Base-by-base conservation (phyloP, 2,113 vertebrate genomes). In the Alaudala cheleensis region DNA sequence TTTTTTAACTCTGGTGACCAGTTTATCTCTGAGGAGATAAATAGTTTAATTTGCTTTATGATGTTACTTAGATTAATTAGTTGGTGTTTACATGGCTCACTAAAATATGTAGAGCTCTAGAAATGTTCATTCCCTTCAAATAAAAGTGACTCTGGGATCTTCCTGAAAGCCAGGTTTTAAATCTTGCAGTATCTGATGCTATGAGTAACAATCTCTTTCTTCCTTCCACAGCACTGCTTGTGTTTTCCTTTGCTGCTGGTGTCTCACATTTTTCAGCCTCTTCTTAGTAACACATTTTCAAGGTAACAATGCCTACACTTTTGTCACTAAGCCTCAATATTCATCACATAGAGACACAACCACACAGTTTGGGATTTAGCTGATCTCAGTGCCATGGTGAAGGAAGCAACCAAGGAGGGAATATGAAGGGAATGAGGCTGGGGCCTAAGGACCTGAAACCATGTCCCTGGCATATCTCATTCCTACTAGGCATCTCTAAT, bases 211-310 rank as follows among this genome's bases (percentile, higher is more conserved):
- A 57, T 17, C 37, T 47, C 33, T 80, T 53, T 7, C 31, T 58
- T 86, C 64, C 49, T 72, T 89, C 69, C 45, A 6, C 42, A 57
- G 28, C 37, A 50, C 10, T 28, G 28, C 40, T 50, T 67, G 18
- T 81, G n/a, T 79, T 92, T 92, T 79, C 61, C 40, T 29, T 64
- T 67, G n/a, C 65, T 89, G n/a, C 23, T 57, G 34, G 23, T 65
- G 62, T 91, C 76, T 92, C 86, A 69, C 58, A 53, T 53, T 87
- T 70, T 90, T 64, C 62, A 76, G 34, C 26, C 39, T 91, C 65
- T 93, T 89, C 86, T 94, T 94, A 93, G 94, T 78, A 92, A 89
- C 54, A 53, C 31, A 50, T 92, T 85, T 93, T 92, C 73, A 93
- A 93, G 70, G 87, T 15, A 72, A 79, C 62, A 69, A 42, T 64